Base-by-base conservation (phyloP, 1,140 invertebrate genomes). In the Vanessa atalanta region DNA sequence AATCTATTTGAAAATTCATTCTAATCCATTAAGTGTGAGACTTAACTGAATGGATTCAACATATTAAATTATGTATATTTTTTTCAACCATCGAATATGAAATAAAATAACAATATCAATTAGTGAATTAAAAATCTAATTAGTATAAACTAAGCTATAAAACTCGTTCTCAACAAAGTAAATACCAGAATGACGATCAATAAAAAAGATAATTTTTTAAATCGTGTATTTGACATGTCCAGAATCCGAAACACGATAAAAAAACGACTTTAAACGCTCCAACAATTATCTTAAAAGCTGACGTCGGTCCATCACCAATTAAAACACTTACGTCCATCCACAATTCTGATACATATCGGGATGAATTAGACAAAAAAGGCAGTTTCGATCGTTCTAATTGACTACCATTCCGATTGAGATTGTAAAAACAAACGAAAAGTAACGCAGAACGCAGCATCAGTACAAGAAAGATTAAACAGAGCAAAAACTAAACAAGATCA, bases 401-500 rank as follows among this genome's bases (percentile, higher is more conserved):
- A 70, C 69, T 50, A 73, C 65, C 57, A 79, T 75, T 79, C 67
- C 77, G 73, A 77, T 77, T 71, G 76, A 73, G 60, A 65, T 63
- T 69, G 66, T 65, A 71, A 78, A 75, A 79, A 84, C 73, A 73
- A 76, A 76, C 73, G 76, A 82, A 80, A 81, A 85, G 68, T 70
- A 79, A 75, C 72, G 65, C 72, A 80, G 65, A 67, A 67, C 65
- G 48, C 76, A 51, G 37, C 37, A 43, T 60, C 20, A 79, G 78
- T 83, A 83, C 86, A 75, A 81, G 87, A 81, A 84, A 84, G 73
- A 50, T 83, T 88, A 88, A 88, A 88, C 85, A 86, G 86, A 88
- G 83, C 84, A 90, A 91, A 89, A 90, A 88, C 82, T 75, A 86
- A 89, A 88, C 87, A 83, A 86, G 83, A 89, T 86, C 87, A 89